Base-by-base conservation (phyloP, 2,888 invertebrate species). In the Lydus trimaculatus region DNA sequence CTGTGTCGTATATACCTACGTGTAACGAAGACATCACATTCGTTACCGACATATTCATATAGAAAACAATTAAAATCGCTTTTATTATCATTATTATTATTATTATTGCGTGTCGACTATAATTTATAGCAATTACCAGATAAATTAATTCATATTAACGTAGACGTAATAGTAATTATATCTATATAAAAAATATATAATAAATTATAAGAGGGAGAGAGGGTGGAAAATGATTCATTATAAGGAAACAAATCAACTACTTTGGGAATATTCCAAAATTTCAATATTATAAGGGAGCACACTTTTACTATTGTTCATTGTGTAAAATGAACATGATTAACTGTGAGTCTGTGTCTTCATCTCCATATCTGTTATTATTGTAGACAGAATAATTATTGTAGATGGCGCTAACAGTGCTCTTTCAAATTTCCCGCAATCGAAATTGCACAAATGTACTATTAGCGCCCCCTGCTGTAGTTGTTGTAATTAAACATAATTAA, bases 101-200 rank as follows among this genome's bases (percentile, higher is more conserved):
- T 43, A n/a, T n/a, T n/a, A 43, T 68, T 62, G 39, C 60, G 56
- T 71, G 59, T 66, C 68, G 64, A 58, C 25, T 20, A 25, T 9
- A 58, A 58, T n/a, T 28, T 31, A 25, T n/a, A 31, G 23, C 31
- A 58, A 58, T 31, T 31, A 31, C 58, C 23, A 61, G 33, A 61
- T 61, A 61, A 61, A 23, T 61, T 43, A 43, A 43, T 43, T 43
- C 17, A n/a, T 43, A 43, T 43, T 43, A 43, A 43, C 43, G n/a
- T 39, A 39, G n/a, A 39, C 33, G 36, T 36, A 36, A 36, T 36
- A 43, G n/a, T n/a, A 43, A 43, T 43, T 43, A 43, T 17, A 43
- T 5, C n/a, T 15, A 39, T 7, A 43, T 17, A 17, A 36, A 36
- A 36, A 36, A 36, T 13, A 15, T 36, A 4, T 11, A 36, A 15